Base-by-base conservation (phyloP, 2,888 invertebrate species). In the Acheta domesticus region DNA sequence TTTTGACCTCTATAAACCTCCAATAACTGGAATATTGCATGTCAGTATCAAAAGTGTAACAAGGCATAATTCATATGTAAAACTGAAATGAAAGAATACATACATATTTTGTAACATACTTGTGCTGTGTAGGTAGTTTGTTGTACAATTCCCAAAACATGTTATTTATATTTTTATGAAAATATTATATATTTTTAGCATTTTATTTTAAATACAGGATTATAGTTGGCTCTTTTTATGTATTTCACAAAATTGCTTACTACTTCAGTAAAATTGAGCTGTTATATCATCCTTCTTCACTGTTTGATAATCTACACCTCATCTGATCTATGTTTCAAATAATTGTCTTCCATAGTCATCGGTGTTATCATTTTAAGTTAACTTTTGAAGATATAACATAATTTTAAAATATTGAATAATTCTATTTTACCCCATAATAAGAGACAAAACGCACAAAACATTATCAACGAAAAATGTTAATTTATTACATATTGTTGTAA, bases 321-420 rank as follows among this genome's bases (percentile, higher is more conserved):
- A 50, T 79, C 76, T 79, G 76, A 62, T 75, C 79, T 76, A 76
- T 79, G 79, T 79, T 78, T 75, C 76, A 79, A 79, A 49, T 75
- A 76, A 79, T 79, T 76, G 79, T 79, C 79, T 79, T 79, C 79
- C 79, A 79, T 76, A 79, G 50, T 62, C 62, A 76, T 76, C 49
- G 12, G 14, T 62, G n/a, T 62, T 62, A n/a, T 62, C 62, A 36
- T 62, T 19, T 19, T 62, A 62, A 62, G 62, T 62, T 62, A 62
- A 19, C n/a, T 19, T 62, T 62, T 62, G 36, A 36, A 36, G 36
- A 36, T 36, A 36, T 8, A 36, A 36, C 36, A 36, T 36, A 36
- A 36, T 62, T 62, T n/a, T 62, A 19, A n/a, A 19, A 62, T 62
- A 62, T 19, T 19, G n/a, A 12, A n/a, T n/a, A 62, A 20, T 23